Conservation (phyloP, 1,140 invertebrate species). For the Ditylenchus dipsaci region DNA sequence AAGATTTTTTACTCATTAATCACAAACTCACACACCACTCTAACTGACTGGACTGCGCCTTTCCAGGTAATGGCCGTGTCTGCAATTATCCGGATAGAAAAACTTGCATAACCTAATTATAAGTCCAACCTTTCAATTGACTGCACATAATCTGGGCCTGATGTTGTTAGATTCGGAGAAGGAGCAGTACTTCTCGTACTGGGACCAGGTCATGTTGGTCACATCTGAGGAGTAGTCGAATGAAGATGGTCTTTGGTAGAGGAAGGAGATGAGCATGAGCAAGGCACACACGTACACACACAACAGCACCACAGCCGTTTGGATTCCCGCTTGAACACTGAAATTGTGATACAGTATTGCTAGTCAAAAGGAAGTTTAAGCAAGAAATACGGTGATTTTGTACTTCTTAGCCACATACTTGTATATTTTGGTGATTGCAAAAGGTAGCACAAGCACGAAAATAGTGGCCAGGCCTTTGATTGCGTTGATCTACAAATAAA, state of each 20-base stretch:
- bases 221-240: conserved; percentile 38
- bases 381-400: conserved; percentile 38
- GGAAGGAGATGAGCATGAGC: conserved; percentile 51
- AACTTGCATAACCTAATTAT: neutral
- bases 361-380: neutral
- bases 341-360: conserved; percentile 5
- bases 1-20: too few relatives aligned
- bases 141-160: conserved; percentile 41
- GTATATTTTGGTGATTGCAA: conserved; percentile 40
- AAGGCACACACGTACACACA: conserved; percentile 40
- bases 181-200: conserved; percentile 44
- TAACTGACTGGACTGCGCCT: conserved; percentile 46
- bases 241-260: conserved; percentile 41
- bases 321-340: conserved; percentile 25
- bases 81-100: conserved; percentile 5
- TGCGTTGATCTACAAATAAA: conserved; percentile 41
- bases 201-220: conserved; percentile 52
- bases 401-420: conserved; percentile 35
- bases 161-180: conserved; percentile 36
- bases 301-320: conserved; percentile 41
- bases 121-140: conserved; percentile 39
- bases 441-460: conserved; percentile 44
- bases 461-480: conserved; percentile 44
- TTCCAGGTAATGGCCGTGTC: conserved; percentile 50
- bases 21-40: conserved; percentile 19